Evolutionary conservation across 2,888 invertebrate species (phyloP).

Genomic region (Cheilosia variabilis): DNA sequence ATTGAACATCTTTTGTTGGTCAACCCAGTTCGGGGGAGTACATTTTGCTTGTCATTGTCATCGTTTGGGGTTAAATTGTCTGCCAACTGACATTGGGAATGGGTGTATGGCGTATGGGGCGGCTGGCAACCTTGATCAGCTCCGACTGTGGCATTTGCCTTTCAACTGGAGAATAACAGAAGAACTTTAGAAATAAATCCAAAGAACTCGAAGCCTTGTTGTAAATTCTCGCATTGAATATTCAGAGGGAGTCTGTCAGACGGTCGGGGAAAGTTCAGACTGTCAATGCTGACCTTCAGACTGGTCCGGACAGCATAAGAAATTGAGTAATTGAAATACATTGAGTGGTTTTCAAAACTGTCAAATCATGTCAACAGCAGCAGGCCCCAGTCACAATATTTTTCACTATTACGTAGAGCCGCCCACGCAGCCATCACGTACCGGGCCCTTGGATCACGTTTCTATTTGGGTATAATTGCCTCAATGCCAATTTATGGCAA

Average conservation of each 20-base stretch:
- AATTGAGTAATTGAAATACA: no score
- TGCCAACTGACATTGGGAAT: background rate
- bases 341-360: no score
- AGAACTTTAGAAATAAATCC: background rate
- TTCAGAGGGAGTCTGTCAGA: background rate
- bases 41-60: constrained; percentile 33
- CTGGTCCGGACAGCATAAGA: no score
- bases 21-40: constrained; percentile 7
- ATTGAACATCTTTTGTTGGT: constrained; percentile 30
- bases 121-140: background rate
- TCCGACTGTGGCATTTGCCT: background rate
- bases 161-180: background rate
- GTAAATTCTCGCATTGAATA: background rate
- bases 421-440: background rate
- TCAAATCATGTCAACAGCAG: no score
- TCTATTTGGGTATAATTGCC: constrained; percentile 46
- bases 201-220: background rate
- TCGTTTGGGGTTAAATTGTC: constrained; percentile 42
- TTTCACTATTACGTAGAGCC: no score
- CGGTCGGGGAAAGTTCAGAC: background rate
- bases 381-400: no score
- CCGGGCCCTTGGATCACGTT: constrained; percentile 8
- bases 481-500: constrained; percentile 55
- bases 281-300: no score
- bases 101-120: background rate